Evolutionary conservation across 2,888 invertebrate genomes (phyloP).

Genomic region (Tolmerus cingulatus): DNA sequence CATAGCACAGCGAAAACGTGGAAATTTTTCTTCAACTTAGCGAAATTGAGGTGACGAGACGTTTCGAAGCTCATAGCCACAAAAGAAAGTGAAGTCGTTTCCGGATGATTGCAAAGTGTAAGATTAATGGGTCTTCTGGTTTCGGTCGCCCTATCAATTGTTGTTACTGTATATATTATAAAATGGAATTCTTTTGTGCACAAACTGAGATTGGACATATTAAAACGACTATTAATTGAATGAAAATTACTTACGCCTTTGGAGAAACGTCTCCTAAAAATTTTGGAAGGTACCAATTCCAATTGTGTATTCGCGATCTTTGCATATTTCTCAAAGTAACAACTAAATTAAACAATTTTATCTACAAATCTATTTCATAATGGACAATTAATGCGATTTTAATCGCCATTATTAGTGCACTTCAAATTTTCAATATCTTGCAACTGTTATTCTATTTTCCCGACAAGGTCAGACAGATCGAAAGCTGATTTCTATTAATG

Average conservation of each 20-base stretch:
- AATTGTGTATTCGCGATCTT: not conserved
- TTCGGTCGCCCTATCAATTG: not conserved
- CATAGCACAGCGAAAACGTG: not conserved
- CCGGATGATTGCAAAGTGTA: not conserved
- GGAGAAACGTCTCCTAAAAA: too few relatives aligned
- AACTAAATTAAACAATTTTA: not conserved
- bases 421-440: not conserved
- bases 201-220: not conserved
- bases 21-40: not conserved
- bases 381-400: not conserved
- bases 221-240: not conserved
- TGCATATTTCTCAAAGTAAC: not conserved
- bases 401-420: not conserved
- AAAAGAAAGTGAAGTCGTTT: not conserved
- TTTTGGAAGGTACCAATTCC: not conserved
- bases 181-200: not conserved
- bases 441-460: not conserved
- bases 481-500: not conserved
- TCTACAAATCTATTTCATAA: not conserved
- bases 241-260: too few relatives aligned
- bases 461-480: not conserved
- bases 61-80: not conserved
- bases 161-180: not conserved
- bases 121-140: not conserved
- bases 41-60: not conserved